phyloP scores from a whole-genome alignment of 2,113 vertebrate species.

The Lipotes vexillifer region DNA sequence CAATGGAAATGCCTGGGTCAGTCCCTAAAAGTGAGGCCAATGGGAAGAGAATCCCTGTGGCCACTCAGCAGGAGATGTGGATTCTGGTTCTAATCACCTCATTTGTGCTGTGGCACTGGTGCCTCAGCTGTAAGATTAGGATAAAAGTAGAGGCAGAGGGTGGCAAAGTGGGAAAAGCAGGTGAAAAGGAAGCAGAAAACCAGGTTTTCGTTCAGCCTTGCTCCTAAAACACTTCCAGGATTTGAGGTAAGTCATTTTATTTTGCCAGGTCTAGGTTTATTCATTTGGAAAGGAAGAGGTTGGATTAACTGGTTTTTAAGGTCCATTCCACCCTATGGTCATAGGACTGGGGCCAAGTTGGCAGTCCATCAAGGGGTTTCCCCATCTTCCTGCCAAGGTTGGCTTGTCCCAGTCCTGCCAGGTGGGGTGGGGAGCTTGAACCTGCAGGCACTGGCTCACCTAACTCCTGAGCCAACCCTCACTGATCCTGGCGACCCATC shows the following conservation, averaged over 20 bases:
- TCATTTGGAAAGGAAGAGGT: not conserved
- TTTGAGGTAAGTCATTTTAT: not conserved
- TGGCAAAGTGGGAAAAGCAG: not conserved
- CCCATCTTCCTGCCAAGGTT: not conserved
- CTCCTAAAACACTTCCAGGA: not conserved
- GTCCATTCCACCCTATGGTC: not conserved
- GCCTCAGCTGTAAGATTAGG: not conserved
- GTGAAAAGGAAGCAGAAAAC: not conserved
- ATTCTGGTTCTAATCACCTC: not conserved
- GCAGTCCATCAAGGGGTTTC: not conserved
- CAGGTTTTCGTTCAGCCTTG: not conserved
- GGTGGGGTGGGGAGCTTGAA: not conserved
- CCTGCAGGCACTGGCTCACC: too few relatives aligned
- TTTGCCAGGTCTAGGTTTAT: not conserved
- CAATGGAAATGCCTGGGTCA: not conserved
- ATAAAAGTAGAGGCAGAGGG: not conserved
- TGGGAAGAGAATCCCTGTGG: not conserved
- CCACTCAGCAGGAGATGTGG: rapidly evolving
- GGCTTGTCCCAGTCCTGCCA: not conserved
- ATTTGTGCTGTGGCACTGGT: not conserved
- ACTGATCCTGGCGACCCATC: rapidly evolving
- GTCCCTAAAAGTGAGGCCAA: not conserved
- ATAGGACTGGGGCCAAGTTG: not conserved
- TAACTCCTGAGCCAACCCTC: not conserved
- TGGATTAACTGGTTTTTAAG: not conserved